Conservation (phyloP, 2,113 vertebrate species). For the Ophthalmolycus amberensis region DNA sequence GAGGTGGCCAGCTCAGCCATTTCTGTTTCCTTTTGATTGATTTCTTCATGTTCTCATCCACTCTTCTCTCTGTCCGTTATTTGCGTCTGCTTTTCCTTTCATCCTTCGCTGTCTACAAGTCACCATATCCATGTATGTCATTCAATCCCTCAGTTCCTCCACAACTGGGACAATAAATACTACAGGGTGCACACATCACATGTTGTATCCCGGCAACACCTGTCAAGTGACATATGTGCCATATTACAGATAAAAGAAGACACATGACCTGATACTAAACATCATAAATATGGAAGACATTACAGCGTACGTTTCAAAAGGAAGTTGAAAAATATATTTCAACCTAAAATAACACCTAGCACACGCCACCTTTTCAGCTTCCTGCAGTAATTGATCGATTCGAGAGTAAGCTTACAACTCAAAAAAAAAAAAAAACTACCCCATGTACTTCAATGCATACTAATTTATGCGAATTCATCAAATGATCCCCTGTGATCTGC, state of each 20-base stretch:
- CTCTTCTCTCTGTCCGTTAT: neutral
- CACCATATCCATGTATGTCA: slow-evolving; percentile 11
- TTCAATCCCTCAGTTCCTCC: neutral
- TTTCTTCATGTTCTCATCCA: neutral
- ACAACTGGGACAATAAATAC: slow-evolving; percentile 22
- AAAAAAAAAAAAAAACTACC: neutral
- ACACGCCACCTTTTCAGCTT: neutral
- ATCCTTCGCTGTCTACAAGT: neutral
- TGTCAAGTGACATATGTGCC: slow-evolving; percentile 46
- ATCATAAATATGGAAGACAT: neutral
- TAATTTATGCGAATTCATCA: no score
- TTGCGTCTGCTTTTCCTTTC: neutral
- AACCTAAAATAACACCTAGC: neutral
- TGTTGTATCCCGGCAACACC: slow-evolving; percentile 31
- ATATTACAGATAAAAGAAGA: slow-evolving; percentile 24
- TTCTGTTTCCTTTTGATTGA: slow-evolving; percentile 19
- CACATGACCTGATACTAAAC: neutral
- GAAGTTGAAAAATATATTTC: slow-evolving; percentile 1
- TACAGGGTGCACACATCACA: slow-evolving; percentile 34
- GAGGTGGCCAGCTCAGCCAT: slow-evolving; percentile 26
- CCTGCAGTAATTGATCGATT: neutral
- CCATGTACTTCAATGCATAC: neutral
- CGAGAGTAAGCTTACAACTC: neutral
- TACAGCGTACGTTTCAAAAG: neutral
- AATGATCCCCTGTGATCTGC: no score